These are phyloP conservation scores for Sebastes steindachneri DNA, from an alignment of 2,797 vertebrate species.

Conservation along the genomic window DNA sequence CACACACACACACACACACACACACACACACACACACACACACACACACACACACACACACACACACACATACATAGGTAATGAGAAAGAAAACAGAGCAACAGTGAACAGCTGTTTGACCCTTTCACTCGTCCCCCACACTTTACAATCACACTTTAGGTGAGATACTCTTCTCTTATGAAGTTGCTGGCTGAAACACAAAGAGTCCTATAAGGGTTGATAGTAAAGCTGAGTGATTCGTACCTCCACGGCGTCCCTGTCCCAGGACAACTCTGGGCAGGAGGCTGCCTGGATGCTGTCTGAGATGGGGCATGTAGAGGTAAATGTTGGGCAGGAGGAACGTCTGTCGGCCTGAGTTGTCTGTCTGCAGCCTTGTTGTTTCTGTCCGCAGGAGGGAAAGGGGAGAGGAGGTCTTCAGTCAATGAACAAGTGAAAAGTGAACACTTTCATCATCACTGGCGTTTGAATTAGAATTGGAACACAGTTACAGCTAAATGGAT, in stretches of 20 bases:
- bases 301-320: conserved; percentile 86
- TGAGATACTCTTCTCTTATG: neutral
- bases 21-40: no score
- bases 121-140: neutral
- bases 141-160: neutral
- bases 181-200: neutral
- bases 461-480: no score
- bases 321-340: conserved; percentile 46
- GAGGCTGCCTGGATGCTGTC: conserved; percentile 66
- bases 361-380: neutral
- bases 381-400: neutral
- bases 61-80: no score
- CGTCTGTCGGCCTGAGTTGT: rapidly evolving
- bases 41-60: no score
- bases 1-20: no score
- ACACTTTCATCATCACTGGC: no score
- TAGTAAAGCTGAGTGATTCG: neutral
- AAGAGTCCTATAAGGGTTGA: neutral
- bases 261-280: conserved; percentile 85
- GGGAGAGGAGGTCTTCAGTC: no score
- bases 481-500: no score
- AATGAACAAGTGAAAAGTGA: no score
- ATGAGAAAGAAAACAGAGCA: neutral
- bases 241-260: conserved; percentile 85
- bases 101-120: neutral